phyloP scores from a whole-genome alignment of 2,888 invertebrate species.

The Plusia festucae region DNA sequence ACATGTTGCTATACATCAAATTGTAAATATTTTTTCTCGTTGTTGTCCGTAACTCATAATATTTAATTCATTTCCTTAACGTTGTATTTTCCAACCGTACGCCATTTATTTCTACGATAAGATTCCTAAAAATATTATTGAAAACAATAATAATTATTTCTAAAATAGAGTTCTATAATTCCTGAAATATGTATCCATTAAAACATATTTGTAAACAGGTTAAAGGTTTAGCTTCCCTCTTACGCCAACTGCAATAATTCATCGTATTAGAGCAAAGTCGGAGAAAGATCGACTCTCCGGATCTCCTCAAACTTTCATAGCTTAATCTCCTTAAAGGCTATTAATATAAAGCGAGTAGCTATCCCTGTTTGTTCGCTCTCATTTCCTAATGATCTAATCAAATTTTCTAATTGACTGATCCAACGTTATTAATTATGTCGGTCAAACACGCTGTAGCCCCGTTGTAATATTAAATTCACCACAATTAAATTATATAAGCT shows the following conservation, averaged over 20 bases:
- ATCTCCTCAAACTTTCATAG: conserved; percentile 70
- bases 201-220: conserved; percentile 49
- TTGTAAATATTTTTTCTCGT: too few species aligned
- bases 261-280: conserved; percentile 67
- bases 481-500: conserved; percentile 16
- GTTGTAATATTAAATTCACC: conserved; percentile 6
- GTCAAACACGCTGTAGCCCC: conserved; percentile 27
- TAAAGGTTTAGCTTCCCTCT: conserved; percentile 56
- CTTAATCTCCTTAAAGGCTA: conserved; percentile 72
- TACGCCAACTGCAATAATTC: conserved; percentile 69
- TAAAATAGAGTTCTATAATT: too few species aligned
- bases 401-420: conserved; percentile 48
- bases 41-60: too few species aligned
- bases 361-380: conserved; percentile 63
- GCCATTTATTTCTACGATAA: too few species aligned
- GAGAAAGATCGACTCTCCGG: conserved; percentile 54
- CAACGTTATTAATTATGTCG: conserved; percentile 40
- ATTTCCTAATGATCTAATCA: conserved; percentile 55
- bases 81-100: too few species aligned
- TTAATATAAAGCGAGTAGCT: conserved; percentile 65
- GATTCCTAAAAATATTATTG: too few species aligned
- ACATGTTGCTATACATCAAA: too few species aligned
- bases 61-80: too few species aligned
- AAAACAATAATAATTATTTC: too few species aligned
- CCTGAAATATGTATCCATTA: too few species aligned